Percentiles rank a stretch among this genome's conserved stretches.
Evolutionary conservation across 2,113 vertebrate genomes (phyloP).

Genomic region (Channa argus): DNA sequence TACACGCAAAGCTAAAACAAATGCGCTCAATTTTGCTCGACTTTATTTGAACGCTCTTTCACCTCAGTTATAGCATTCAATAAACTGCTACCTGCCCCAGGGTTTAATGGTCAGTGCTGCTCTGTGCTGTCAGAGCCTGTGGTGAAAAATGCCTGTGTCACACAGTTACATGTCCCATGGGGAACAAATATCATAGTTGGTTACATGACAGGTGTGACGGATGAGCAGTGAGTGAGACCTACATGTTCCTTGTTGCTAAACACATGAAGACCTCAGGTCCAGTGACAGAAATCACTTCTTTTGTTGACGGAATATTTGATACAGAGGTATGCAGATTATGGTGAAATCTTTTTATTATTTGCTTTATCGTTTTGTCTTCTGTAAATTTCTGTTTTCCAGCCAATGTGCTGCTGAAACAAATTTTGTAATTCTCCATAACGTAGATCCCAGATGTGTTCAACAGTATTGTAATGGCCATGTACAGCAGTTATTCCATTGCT

Average conservation of each 20-base stretch:
- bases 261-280: slow-evolving; percentile 6
- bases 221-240: slow-evolving; percentile 58
- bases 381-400: neutral
- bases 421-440: neutral
- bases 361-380: neutral
- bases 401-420: neutral
- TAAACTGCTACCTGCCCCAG: slow-evolving; percentile 29
- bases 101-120: slow-evolving; percentile 42
- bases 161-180: slow-evolving; percentile 52
- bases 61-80: slow-evolving; percentile 37
- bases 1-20: neutral
- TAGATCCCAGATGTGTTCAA: slow-evolving; percentile 6
- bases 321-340: neutral
- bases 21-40: neutral
- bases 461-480: slow-evolving; percentile 32
- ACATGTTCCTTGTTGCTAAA: slow-evolving; percentile 58
- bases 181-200: slow-evolving; percentile 57
- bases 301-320: too few relatives aligned
- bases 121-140: slow-evolving; percentile 38
- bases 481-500: slow-evolving; percentile 51
- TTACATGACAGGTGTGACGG: slow-evolving; percentile 70
- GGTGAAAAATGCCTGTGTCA: slow-evolving; percentile 58
- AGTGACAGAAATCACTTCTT: neutral
- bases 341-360: neutral
- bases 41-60: slow-evolving; percentile 44